Percentiles rank a stretch among this genome's conserved stretches.
These are phyloP conservation scores for Seriola quinqueradiata DNA, from an alignment of 2,113 vertebrate species.

Conservation along the genomic window DNA sequence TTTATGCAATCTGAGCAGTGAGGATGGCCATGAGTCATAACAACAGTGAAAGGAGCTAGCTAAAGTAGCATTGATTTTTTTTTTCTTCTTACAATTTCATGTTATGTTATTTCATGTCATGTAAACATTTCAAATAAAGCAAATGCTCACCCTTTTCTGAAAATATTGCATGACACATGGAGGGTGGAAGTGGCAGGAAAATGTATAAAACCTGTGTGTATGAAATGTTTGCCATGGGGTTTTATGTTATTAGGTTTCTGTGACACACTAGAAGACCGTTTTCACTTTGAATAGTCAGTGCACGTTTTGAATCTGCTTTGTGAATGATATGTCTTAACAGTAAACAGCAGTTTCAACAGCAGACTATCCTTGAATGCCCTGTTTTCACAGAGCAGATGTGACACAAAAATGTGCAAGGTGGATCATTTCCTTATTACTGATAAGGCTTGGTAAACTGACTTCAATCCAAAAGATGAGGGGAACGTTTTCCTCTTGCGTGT, in stretches of 20 bases:
- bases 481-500: neutral
- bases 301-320: constrained; percentile 32
- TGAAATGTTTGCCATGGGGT: constrained; percentile 9
- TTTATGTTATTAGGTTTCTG: constrained; percentile 21
- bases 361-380: constrained; percentile 27
- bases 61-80: constrained; percentile 76
- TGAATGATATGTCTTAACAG: constrained; percentile 36
- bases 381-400: constrained; percentile 19
- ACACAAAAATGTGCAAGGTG: constrained; percentile 5
- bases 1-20: constrained; percentile 83
- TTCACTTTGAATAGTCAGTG: constrained; percentile 60
- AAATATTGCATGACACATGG: constrained; percentile 11
- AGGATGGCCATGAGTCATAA: constrained; percentile 82
- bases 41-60: constrained; percentile 72
- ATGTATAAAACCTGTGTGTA: neutral
- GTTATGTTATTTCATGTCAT: constrained; percentile 26
- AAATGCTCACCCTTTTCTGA: constrained; percentile 23
- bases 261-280: constrained; percentile 21
- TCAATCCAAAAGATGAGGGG: constrained; percentile 12
- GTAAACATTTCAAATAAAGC: constrained; percentile 25
- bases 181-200: constrained; percentile 9
- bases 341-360: constrained; percentile 27
- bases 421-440: neutral
- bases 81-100: constrained; percentile 37
- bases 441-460: neutral